A percentile compares a stretch with the other conserved stretches of the same genome.
Conservation (phyloP, 1,140 invertebrate species). For the Teleopsis dalmanni region DNA sequence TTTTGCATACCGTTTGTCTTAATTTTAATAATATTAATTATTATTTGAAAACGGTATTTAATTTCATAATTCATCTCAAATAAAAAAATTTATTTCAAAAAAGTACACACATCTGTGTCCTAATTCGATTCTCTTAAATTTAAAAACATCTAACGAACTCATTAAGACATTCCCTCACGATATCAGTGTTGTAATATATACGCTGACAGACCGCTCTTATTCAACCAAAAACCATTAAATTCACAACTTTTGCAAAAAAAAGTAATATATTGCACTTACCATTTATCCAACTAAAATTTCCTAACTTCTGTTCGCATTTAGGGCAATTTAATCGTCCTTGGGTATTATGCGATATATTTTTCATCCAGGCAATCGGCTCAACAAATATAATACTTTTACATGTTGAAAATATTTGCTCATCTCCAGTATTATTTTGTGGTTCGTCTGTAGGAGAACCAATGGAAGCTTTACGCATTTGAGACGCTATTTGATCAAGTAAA, state of each 20-base stretch:
- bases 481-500: constrained; percentile 33
- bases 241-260: neutral
- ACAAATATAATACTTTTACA: constrained; percentile 70
- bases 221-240: neutral
- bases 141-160: no score
- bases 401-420: constrained; percentile 16
- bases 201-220: no score
- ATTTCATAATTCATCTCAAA: no score
- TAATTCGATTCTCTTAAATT: no score
- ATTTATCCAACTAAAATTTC: constrained; percentile 78
- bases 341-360: constrained; percentile 56
- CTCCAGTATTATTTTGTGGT: neutral
- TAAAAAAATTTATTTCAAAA: no score
- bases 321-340: constrained; percentile 78
- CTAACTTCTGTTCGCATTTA: constrained; percentile 70
- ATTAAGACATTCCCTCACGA: no score
- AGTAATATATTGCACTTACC: constrained; percentile 45
- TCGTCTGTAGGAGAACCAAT: constrained; percentile 10
- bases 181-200: no score
- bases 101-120: no score
- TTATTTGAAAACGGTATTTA: no score
- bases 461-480: constrained; percentile 35
- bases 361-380: constrained; percentile 78
- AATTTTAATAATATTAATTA: no score
- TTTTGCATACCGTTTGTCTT: no score